Evolutionary conservation across 2,888 invertebrate species (phyloP).

Genomic region (Tinea semifulvella): DNA sequence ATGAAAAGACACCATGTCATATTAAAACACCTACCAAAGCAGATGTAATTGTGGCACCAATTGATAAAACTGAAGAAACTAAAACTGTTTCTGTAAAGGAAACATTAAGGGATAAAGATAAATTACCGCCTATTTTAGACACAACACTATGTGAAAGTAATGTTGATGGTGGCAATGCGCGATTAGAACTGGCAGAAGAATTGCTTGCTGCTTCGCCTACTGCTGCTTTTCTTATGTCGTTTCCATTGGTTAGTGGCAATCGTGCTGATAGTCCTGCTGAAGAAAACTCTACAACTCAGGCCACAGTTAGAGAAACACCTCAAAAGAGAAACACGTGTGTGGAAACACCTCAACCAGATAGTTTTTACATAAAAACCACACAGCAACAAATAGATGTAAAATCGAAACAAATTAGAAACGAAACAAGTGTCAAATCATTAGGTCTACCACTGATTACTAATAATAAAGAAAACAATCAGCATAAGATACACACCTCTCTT

Average conservation of each 20-base stretch:
- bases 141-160: conserved; percentile 47
- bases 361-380: conserved; percentile 6
- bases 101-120: conserved; percentile 37
- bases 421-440: too few species aligned
- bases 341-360: conserved; percentile 6
- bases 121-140: conserved; percentile 46
- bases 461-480: conserved; percentile 27
- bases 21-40: not conserved
- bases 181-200: conserved; percentile 65
- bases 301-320: conserved; percentile 26
- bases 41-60: not conserved
- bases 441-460: conserved; percentile 17
- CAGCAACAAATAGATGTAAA: conserved; percentile 23
- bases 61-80: not conserved
- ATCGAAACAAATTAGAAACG: conserved; percentile 26
- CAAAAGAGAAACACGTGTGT: conserved; percentile 23
- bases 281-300: conserved; percentile 21
- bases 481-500: conserved; percentile 30
- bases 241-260: conserved; percentile 73
- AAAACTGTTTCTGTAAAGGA: not conserved
- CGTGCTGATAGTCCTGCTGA: conserved; percentile 60
- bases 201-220: conserved; percentile 72
- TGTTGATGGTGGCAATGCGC: conserved; percentile 62
- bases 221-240: conserved; percentile 79
- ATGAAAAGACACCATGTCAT: not conserved